Conservation (phyloP, 2,797 vertebrate genomes). For the Poeciliopsis turneri region DNA sequence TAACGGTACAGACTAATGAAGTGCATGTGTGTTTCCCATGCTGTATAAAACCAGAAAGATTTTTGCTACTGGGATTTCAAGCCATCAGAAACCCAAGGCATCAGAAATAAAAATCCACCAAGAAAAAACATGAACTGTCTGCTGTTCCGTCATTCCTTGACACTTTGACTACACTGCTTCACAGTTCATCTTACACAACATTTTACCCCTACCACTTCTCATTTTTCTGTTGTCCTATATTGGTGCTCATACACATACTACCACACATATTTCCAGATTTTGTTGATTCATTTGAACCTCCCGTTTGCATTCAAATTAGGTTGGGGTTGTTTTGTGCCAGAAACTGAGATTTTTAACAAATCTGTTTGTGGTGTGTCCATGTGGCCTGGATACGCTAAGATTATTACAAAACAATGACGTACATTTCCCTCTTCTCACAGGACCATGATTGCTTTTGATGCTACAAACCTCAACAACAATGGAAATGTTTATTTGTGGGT, state of each 20-base stretch:
- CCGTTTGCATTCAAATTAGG: neutral
- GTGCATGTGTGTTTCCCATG: neutral
- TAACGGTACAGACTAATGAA: neutral
- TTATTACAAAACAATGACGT: neutral
- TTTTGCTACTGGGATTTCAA: neutral
- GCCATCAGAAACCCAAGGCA: neutral
- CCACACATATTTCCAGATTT: neutral
- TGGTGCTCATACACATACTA: slow-evolving; percentile 1
- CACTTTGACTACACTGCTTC: neutral
- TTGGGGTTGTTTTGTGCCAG: neutral
- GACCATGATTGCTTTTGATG: neutral
- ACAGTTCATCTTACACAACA: slow-evolving; percentile 58
- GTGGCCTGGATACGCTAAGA: neutral
- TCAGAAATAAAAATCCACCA: neutral
- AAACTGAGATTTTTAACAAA: neutral
- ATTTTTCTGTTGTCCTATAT: slow-evolving; percentile 24
- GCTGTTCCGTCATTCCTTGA: neutral
- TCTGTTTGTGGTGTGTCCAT: neutral
- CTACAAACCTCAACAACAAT: neutral
- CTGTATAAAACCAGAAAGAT: neutral
- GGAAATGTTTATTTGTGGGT: neutral
- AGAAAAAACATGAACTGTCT: neutral
- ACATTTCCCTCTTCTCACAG: neutral
- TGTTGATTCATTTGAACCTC: neutral
- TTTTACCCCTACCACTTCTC: slow-evolving; percentile 50